Percentiles rank a stretch among this genome's conserved stretches.
Evolutionary conservation across 1,140 invertebrate species (phyloP).

Genomic region (Drosophila santomea): DNA sequence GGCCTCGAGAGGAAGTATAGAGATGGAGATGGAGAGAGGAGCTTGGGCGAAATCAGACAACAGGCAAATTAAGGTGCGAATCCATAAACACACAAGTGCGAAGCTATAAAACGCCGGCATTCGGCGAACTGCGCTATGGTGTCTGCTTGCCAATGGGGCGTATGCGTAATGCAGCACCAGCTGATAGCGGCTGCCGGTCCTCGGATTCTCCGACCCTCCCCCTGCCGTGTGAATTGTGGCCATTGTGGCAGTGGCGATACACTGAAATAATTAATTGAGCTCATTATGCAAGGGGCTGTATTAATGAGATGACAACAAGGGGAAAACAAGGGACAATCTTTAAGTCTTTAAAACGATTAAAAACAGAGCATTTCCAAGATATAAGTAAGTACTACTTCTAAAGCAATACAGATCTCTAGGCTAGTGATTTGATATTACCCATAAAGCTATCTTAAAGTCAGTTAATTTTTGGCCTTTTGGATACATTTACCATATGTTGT

Average conservation of each 20-base stretch:
- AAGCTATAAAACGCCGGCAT: conserved; percentile 72
- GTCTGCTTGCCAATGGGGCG: conserved; percentile 59
- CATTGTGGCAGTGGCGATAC: conserved; percentile 44
- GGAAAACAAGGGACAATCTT: not conserved
- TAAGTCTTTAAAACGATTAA: too few relatives aligned
- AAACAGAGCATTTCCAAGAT: too few relatives aligned
- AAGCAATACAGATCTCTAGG: too few relatives aligned
- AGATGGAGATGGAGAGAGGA: not conserved
- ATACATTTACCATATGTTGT: too few relatives aligned
- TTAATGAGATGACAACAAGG: not conserved
- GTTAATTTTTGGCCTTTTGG: too few relatives aligned
- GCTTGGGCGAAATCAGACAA: conserved; percentile 67
- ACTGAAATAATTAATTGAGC: not conserved
- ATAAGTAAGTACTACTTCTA: too few relatives aligned
- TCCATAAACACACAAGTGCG: conserved; percentile 82
- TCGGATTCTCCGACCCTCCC: not conserved
- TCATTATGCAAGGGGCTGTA: too few relatives aligned
- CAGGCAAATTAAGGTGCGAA: conserved; percentile 81
- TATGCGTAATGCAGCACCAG: conserved; percentile 72
- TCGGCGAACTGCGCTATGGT: conserved; percentile 42
- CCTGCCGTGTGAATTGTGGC: conserved; percentile 54
- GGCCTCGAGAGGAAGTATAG: not conserved
- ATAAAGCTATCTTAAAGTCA: too few relatives aligned
- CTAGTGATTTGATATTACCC: too few relatives aligned
- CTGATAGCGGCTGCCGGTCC: conserved; percentile 26